Percentiles rank a stretch among this genome's conserved stretches.
Evolutionary conservation across 2,888 invertebrate species (phyloP).

Genomic region (Globia sparganii): DNA sequence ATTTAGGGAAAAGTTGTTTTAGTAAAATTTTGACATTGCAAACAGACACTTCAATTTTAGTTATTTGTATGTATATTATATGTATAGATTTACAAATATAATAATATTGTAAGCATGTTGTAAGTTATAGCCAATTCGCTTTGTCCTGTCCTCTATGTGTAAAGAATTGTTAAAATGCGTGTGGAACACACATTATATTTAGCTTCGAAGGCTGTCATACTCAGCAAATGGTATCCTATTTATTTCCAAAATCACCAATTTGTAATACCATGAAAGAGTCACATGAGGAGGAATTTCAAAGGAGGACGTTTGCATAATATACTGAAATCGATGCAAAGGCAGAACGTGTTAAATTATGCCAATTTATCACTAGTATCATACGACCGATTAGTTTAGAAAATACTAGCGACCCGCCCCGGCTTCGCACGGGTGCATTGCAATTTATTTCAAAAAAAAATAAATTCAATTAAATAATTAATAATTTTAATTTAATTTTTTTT

Average conservation of each 20-base stretch:
- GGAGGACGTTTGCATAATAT: too few species aligned
- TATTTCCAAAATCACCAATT: constrained; percentile 24
- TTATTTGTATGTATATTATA: too few species aligned
- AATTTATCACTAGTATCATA: background rate
- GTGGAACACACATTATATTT: constrained; percentile 20
- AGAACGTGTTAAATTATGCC: background rate
- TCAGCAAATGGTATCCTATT: constrained; percentile 5
- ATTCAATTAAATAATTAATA: too few species aligned
- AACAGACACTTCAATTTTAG: too few species aligned
- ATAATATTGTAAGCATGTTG: background rate
- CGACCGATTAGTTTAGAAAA: background rate
- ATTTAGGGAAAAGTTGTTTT: too few species aligned
- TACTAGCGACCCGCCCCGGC: too few species aligned
- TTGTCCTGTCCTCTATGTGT: background rate
- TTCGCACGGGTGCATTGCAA: too few species aligned
- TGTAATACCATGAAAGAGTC: background rate
- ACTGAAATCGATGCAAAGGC: background rate
- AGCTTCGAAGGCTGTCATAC: background rate
- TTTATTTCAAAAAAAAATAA: too few species aligned
- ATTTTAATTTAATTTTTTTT: too few species aligned
- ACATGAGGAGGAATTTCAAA: background rate
- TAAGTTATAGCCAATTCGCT: background rate
- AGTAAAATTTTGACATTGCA: too few species aligned
- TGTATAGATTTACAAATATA: background rate
- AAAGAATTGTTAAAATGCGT: constrained; percentile 33